A percentile compares a stretch with the other conserved stretches of the same genome.
Conservation (phyloP, 2,888 invertebrate genomes). For the Beris chalybata region DNA sequence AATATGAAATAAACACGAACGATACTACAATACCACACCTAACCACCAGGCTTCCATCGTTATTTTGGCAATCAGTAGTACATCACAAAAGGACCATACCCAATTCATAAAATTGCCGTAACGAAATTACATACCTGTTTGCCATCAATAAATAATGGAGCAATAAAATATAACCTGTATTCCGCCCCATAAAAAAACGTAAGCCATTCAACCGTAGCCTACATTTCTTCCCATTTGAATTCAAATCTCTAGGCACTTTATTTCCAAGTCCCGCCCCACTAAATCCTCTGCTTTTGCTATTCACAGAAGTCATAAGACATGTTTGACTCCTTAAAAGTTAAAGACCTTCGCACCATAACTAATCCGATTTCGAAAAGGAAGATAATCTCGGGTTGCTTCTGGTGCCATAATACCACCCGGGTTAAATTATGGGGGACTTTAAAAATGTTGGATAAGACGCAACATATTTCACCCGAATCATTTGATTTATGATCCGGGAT, state of each 20-base stretch:
- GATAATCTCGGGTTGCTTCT: slow-evolving; percentile 14
- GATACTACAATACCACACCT: too few relatives aligned
- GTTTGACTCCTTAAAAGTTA: slow-evolving; percentile 27
- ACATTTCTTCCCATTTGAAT: slow-evolving; percentile 18
- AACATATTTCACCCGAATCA: slow-evolving; percentile 30
- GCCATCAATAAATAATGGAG: slow-evolving; percentile 9
- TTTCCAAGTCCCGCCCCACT: not conserved
- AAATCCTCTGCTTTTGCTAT: not conserved
- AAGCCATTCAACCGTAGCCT: slow-evolving; percentile 1
- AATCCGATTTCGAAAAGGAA: slow-evolving; percentile 22
- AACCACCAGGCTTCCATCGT: slow-evolving; percentile 1
- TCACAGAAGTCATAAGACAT: slow-evolving; percentile 25
- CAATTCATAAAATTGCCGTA: slow-evolving; percentile 23
- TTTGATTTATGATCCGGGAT: slow-evolving; percentile 19
- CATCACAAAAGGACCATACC: not conserved
- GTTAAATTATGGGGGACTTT: slow-evolving; percentile 30
- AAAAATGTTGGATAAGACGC: slow-evolving; percentile 24
- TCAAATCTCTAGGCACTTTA: slow-evolving; percentile 27
- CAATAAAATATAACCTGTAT: slow-evolving; percentile 15
- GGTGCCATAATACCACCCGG: slow-evolving; percentile 1
- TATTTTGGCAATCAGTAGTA: slow-evolving; percentile 26
- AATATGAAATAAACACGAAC: too few relatives aligned
- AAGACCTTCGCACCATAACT: slow-evolving; percentile 13
- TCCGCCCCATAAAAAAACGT: slow-evolving; percentile 13
- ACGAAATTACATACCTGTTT: slow-evolving; percentile 24